These are phyloP conservation scores for Sarcophaga bullata DNA, from an alignment of 1,140 invertebrate species.

Conservation along the genomic window DNA sequence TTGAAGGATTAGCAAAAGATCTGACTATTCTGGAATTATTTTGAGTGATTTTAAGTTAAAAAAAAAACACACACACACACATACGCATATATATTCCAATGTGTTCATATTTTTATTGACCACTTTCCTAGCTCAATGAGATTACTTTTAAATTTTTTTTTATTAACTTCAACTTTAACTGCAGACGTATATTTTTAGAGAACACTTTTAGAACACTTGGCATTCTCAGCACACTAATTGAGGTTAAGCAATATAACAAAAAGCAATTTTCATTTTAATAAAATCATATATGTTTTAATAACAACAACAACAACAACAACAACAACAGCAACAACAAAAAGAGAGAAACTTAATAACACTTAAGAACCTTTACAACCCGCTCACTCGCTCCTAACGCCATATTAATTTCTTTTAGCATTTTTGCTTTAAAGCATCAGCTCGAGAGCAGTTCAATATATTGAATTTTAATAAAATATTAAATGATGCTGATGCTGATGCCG, in stretches of 20 bases:
- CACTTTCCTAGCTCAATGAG: too few relatives aligned
- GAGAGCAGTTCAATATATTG: slow-evolving; percentile 29
- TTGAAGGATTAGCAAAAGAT: too few relatives aligned
- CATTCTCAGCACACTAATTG: slow-evolving; percentile 17
- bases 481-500: background rate
- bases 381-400: background rate
- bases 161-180: too few relatives aligned
- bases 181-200: too few relatives aligned
- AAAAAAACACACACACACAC: too few relatives aligned
- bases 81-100: too few relatives aligned
- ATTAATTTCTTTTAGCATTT: background rate
- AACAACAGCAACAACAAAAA: background rate
- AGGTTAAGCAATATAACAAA: slow-evolving; percentile 38
- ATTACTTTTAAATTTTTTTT: too few relatives aligned
- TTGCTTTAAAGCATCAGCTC: background rate
- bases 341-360: slow-evolving; percentile 19
- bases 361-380: slow-evolving; percentile 1
- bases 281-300: slow-evolving; percentile 31
- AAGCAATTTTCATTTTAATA: slow-evolving; percentile 34
- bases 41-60: too few relatives aligned
- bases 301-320: background rate
- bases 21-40: too few relatives aligned
- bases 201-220: background rate
- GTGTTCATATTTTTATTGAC: too few relatives aligned
- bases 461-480: slow-evolving; percentile 36